phyloP scores from a whole-genome alignment of 2,888 invertebrate species.

The Keiferia lycopersicella region DNA sequence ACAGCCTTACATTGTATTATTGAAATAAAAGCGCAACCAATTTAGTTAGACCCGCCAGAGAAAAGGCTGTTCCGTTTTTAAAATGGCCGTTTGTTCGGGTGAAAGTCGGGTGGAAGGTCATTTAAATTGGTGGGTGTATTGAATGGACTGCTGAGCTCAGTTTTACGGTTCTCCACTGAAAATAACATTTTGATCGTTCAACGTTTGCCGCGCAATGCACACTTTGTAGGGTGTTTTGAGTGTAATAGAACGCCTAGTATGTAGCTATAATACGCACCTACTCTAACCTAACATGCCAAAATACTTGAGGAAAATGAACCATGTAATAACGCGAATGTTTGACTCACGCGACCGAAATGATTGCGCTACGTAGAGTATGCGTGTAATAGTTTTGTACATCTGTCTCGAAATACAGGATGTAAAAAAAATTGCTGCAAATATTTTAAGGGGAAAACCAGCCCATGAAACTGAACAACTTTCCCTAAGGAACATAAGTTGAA shows the following conservation, averaged over 20 bases:
- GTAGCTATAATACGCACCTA: not conserved
- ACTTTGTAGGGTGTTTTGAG: not conserved
- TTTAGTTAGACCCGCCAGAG: not conserved
- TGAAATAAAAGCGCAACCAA: conserved; percentile 28
- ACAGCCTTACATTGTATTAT: conserved; percentile 28
- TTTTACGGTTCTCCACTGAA: conserved; percentile 29
- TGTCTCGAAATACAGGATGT: no score
- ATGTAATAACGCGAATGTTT: not conserved
- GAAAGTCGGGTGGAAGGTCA: not conserved
- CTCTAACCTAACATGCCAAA: not conserved
- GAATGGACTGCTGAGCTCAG: conserved; percentile 28
- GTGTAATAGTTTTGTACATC: no score
- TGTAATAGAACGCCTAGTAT: not conserved
- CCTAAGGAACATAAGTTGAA: no score
- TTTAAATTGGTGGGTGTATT: conserved; percentile 16
- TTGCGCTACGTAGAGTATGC: not conserved
- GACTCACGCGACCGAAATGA: not conserved
- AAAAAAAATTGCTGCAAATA: no score
- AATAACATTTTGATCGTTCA: conserved; percentile 25
- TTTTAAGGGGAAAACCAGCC: no score
- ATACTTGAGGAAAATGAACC: not conserved
- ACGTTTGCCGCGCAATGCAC: conserved; percentile 10
- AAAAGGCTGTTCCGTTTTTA: not conserved
- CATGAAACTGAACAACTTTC: no score
- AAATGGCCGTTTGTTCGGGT: not conserved